Percentiles rank a stretch among this genome's conserved stretches.
These are phyloP conservation scores for Aldabrachelys gigantea DNA, from an alignment of 2,113 vertebrate genomes.

Conservation along the genomic window DNA sequence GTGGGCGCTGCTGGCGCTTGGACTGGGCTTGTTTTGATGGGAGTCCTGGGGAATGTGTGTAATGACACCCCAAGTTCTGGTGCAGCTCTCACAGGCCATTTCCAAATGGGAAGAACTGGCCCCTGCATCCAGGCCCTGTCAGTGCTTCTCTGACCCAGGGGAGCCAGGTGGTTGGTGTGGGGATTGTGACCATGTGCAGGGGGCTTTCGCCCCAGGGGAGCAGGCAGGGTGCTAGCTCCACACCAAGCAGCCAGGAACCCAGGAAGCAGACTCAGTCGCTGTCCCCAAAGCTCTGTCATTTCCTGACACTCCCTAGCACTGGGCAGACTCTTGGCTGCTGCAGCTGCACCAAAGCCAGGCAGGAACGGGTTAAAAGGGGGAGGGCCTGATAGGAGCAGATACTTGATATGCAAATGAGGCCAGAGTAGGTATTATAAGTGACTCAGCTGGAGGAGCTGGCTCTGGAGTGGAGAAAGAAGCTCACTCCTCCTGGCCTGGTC, in stretches of 20 bases:
- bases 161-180: neutral
- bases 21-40: neutral
- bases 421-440: conserved; percentile 74
- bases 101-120: neutral
- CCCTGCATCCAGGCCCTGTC: neutral
- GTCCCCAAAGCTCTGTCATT: neutral
- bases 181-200: neutral
- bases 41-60: neutral
- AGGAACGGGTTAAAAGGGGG: neutral
- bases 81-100: accelerated
- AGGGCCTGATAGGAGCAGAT: neutral
- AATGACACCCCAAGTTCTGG: neutral
- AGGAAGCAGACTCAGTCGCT: neutral
- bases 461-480: neutral
- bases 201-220: too few relatives aligned
- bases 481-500: neutral
- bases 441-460: neutral
- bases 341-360: neutral
- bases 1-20: too few relatives aligned
- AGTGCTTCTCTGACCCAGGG: neutral
- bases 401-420: conserved; percentile 83
- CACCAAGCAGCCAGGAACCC: neutral
- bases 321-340: neutral
- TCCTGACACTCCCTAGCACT: neutral
- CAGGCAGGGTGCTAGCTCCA: neutral